A percentile compares a stretch with the other conserved stretches of the same genome.
These are phyloP conservation scores for Takifugu ocellatus DNA, from an alignment of 2,797 vertebrate genomes.

Conservation along the genomic window DNA sequence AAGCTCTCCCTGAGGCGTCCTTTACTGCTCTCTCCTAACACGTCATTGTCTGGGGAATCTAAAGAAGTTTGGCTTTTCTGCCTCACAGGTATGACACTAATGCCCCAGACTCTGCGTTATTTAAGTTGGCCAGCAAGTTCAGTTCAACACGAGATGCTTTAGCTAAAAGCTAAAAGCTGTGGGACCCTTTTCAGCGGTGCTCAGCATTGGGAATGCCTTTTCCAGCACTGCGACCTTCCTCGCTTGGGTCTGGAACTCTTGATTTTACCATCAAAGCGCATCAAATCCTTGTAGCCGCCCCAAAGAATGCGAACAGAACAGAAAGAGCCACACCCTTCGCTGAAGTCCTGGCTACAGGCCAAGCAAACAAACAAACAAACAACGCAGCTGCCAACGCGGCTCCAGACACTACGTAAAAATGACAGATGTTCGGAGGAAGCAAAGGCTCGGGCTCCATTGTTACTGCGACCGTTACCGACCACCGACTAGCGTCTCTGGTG, in stretches of 20 bases:
- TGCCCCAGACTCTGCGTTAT: no score
- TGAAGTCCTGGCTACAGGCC: slow-evolving; percentile 2
- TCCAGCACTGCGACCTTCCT: not conserved
- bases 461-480: slow-evolving; percentile 45
- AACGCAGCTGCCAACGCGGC: slow-evolving; percentile 5
- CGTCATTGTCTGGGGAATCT: no score
- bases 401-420: slow-evolving; percentile 26
- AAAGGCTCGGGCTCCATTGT: slow-evolving; percentile 18
- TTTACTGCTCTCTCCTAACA: no score
- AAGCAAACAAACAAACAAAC: not conserved
- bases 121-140: no score
- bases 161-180: no score
- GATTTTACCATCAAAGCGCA: not conserved
- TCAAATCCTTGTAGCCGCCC: slow-evolving; percentile 7
- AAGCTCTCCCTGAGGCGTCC: no score
- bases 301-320: slow-evolving; percentile 11
- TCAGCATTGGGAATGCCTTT: no score
- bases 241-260: not conserved
- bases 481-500: slow-evolving; percentile 54
- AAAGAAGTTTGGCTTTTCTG: no score
- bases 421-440: slow-evolving; percentile 13
- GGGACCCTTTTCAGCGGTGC: no score
- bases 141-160: no score
- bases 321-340: not conserved
- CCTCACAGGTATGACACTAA: no score